Conservation (phyloP, 2,797 vertebrate genomes). For the Syndactyla subalaris region DNA sequence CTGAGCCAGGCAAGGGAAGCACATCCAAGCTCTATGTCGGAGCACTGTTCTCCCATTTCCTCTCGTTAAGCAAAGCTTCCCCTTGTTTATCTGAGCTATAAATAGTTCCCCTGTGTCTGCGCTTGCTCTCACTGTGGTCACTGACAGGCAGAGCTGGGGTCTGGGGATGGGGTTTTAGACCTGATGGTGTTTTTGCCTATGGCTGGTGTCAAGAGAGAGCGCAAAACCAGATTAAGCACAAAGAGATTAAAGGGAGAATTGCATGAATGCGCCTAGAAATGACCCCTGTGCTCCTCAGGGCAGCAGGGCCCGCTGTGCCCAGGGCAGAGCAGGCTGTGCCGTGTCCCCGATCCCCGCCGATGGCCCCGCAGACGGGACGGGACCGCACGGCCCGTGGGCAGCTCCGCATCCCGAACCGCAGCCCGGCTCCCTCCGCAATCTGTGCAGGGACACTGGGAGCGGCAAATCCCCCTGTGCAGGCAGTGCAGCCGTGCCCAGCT, state of each 20-base stretch:
- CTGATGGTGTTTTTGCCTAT: not conserved
- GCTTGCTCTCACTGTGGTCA: not conserved
- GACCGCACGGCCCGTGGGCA: fast-evolving
- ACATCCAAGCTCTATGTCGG: not conserved
- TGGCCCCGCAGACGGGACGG: not conserved
- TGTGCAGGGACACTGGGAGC: fast-evolving
- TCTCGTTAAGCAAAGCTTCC: not conserved
- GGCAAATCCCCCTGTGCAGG: not conserved
- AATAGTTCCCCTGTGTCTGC: not conserved
- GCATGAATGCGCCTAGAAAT: not conserved
- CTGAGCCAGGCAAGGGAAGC: not conserved
- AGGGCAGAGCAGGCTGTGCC: not conserved
- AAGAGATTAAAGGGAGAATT: not conserved
- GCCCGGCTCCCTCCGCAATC: no score
- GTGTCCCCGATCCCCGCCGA: not conserved
- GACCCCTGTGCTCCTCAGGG: not conserved
- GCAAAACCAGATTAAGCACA: not conserved
- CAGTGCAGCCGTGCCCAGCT: fast-evolving
- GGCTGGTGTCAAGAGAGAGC: not conserved
- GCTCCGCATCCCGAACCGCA: not conserved
- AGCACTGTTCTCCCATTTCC: not conserved
- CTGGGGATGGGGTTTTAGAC: not conserved
- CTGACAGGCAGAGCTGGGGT: not conserved
- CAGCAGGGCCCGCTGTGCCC: fast-evolving
- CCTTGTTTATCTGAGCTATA: conserved; percentile 41